Percentiles rank a stretch among this genome's conserved stretches.
Conservation (phyloP, 2,113 vertebrate species). For the Daphoenositta chrysoptera region DNA sequence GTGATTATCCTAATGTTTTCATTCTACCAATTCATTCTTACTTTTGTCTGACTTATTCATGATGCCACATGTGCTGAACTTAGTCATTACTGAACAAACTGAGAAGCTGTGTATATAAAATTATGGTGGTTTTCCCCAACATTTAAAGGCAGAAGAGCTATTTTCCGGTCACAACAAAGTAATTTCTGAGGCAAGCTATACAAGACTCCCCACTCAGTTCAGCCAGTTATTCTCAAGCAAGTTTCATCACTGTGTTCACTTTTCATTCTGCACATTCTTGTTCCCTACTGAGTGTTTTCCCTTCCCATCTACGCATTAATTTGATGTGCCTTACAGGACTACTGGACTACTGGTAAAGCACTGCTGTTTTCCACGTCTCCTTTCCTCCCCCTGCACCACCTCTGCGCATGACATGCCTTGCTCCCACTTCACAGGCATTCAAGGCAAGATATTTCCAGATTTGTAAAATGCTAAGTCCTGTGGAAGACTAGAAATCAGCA, state of each 20-base stretch:
- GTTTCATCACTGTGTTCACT: neutral
- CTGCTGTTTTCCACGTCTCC: neutral
- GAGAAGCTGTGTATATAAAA: neutral
- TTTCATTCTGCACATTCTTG: neutral
- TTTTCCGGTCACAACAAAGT: neutral
- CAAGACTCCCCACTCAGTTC: neutral
- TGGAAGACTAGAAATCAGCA: neutral
- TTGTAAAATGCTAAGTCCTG: neutral
- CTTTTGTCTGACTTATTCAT: neutral
- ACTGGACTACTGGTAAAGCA: fast-evolving
- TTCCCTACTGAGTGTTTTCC: neutral
- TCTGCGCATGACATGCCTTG: neutral
- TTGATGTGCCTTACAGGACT: neutral
- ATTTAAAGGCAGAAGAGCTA: neutral
- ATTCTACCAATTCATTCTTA: neutral
- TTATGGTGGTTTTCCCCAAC: neutral
- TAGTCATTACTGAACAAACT: neutral
- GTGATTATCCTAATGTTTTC: neutral
- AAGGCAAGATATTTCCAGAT: neutral
- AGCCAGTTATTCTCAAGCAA: neutral
- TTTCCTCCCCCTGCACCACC: neutral
- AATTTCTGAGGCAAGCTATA: neutral
- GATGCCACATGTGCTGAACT: neutral
- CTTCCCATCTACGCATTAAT: neutral
- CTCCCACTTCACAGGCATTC: neutral